Evolutionary conservation across 2,113 vertebrate species (phyloP).

Genomic region (Montifringilla adamsi): DNA sequence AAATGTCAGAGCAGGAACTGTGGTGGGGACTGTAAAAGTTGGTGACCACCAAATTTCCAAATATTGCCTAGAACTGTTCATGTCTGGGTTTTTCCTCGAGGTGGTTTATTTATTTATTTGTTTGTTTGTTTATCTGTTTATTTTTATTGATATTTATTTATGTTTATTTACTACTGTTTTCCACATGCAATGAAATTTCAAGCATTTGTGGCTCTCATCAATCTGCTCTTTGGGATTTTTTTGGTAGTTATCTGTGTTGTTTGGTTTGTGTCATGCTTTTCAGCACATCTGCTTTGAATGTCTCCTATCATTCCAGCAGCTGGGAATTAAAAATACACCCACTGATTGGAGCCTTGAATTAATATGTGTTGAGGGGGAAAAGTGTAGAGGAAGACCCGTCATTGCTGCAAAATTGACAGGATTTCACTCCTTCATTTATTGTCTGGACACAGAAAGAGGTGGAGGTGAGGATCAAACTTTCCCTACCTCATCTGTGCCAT

Average conservation of each 20-base stretch:
- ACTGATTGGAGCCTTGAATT: background rate
- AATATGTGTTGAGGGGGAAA: background rate
- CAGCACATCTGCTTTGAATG: background rate
- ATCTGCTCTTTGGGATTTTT: background rate
- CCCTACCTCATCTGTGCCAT: background rate
- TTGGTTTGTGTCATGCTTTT: background rate
- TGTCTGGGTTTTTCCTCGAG: background rate
- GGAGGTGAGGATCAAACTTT: background rate
- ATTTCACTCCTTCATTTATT: background rate
- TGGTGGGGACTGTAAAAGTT: background rate
- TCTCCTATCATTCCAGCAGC: background rate
- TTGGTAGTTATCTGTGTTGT: background rate
- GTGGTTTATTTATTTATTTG: background rate
- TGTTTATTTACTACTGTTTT: background rate
- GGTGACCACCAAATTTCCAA: background rate
- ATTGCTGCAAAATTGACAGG: background rate
- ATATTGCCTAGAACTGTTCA: background rate
- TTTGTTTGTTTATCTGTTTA: fast-evolving
- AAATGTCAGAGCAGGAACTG: background rate
- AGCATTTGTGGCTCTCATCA: background rate
- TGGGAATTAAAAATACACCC: background rate
- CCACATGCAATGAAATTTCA: background rate
- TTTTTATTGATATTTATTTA: no score
- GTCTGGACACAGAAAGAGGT: background rate
- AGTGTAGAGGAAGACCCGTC: background rate